These are phyloP conservation scores for Eledona agricola DNA, from an alignment of 2,888 invertebrate species.

Conservation along the genomic window DNA sequence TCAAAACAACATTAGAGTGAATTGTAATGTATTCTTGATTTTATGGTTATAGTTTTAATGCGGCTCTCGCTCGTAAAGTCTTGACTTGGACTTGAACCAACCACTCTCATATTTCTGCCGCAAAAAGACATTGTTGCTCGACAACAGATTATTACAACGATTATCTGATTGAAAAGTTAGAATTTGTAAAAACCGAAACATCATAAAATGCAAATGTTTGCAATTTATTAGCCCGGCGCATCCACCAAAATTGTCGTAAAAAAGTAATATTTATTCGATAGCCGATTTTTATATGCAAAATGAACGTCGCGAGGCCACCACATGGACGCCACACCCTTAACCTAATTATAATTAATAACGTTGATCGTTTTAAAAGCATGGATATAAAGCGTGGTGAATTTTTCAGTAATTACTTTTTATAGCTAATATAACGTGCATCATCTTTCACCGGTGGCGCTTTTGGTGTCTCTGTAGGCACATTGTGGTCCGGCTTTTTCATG, in stretches of 20 bases:
- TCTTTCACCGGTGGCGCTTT: slow-evolving; percentile 23
- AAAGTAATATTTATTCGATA: too few relatives aligned
- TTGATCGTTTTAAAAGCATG: slow-evolving; percentile 23
- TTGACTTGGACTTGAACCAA: slow-evolving; percentile 15
- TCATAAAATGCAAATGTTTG: too few relatives aligned
- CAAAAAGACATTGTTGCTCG: too few relatives aligned
- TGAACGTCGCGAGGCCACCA: slow-evolving; percentile 21
- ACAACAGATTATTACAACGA: too few relatives aligned
- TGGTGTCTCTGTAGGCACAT: slow-evolving; percentile 12
- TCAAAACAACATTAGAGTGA: slow-evolving; percentile 5
- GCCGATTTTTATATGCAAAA: too few relatives aligned
- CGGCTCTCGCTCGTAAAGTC: slow-evolving; percentile 10
- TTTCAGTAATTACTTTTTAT: slow-evolving; percentile 34
- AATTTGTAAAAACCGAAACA: too few relatives aligned
- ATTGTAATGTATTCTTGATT: slow-evolving; percentile 13
- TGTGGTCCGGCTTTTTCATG: slow-evolving; percentile 17
- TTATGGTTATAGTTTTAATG: slow-evolving; percentile 6
- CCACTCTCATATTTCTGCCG: too few relatives aligned
- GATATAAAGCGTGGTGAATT: slow-evolving; percentile 18
- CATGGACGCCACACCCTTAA: too few relatives aligned
- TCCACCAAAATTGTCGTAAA: too few relatives aligned
- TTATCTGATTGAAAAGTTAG: too few relatives aligned
- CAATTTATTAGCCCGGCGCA: too few relatives aligned
- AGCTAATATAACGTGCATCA: slow-evolving; percentile 26
- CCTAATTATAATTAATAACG: slow-evolving; percentile 34